phyloP scores from a whole-genome alignment of 1,140 invertebrate genomes.

The Sweltsa coloradensis region DNA sequence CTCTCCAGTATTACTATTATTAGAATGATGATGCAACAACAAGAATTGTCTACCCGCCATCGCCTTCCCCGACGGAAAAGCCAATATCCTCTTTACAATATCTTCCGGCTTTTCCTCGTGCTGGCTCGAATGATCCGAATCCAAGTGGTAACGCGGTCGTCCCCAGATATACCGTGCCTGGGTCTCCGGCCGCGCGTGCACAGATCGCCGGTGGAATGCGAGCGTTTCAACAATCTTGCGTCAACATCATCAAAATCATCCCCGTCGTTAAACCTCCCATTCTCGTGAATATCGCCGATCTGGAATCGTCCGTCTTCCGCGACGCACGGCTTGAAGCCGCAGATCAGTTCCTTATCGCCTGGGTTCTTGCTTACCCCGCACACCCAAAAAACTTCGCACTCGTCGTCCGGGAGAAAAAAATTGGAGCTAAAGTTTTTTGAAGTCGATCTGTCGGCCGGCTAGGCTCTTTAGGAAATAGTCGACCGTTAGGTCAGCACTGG shows the following conservation, averaged over 20 bases:
- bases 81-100: slow-evolving; percentile 24
- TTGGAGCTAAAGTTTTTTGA: slow-evolving; percentile 12
- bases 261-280: slow-evolving; percentile 28
- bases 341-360: slow-evolving; percentile 8
- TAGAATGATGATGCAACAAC: slow-evolving; percentile 4
- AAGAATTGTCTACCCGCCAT: not conserved
- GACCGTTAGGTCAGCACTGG: slow-evolving; percentile 36
- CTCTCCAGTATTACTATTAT: slow-evolving; percentile 3
- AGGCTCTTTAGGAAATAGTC: slow-evolving; percentile 40
- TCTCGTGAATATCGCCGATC: slow-evolving; percentile 39
- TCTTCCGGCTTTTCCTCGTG: slow-evolving; percentile 36
- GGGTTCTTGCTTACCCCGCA: slow-evolving; percentile 10
- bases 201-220: slow-evolving; percentile 38
- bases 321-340: slow-evolving; percentile 8
- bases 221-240: slow-evolving; percentile 27
- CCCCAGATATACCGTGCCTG: too few relatives aligned
- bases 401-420: slow-evolving; percentile 9
- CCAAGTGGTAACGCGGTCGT: too few relatives aligned
- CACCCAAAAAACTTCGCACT: slow-evolving; percentile 2
- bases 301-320: slow-evolving; percentile 37
- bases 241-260: slow-evolving; percentile 29
- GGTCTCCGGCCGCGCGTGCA: slow-evolving; percentile 23
- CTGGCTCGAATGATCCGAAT: slow-evolving; percentile 35
- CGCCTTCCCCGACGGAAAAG: slow-evolving; percentile 17
- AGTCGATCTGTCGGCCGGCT: slow-evolving; percentile 23